phyloP scores from a whole-genome alignment of 1,140 invertebrate species.

The Chrysoperla carnea region DNA sequence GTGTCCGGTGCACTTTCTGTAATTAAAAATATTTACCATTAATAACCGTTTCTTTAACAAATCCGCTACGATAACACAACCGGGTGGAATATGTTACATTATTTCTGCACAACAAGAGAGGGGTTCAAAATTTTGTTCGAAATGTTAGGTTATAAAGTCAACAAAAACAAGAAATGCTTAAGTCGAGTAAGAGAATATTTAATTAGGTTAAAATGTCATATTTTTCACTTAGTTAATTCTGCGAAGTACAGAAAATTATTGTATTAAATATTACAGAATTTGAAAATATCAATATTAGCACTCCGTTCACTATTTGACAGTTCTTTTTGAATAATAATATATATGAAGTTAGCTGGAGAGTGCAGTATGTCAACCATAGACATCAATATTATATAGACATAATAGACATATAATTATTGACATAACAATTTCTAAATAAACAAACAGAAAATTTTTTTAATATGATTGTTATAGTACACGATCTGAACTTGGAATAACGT shows the following conservation, averaged over 20 bases:
- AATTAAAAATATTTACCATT: conserved; percentile 2
- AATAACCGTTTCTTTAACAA: conserved; percentile 2
- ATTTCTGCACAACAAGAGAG: not conserved
- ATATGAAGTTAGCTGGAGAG: too few species aligned
- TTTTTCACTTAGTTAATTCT: too few species aligned
- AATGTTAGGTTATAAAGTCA: not conserved
- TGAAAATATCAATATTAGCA: not conserved
- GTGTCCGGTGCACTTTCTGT: conserved; percentile 16
- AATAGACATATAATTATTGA: too few species aligned
- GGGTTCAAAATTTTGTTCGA: not conserved
- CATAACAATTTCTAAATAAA: too few species aligned
- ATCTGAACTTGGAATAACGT: too few species aligned
- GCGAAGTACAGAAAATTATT: not conserved
- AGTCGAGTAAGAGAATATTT: not conserved
- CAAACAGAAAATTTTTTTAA: too few species aligned
- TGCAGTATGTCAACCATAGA: too few species aligned
- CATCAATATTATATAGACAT: too few species aligned
- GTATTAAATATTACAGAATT: not conserved
- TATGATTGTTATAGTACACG: too few species aligned
- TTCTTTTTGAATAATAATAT: too few species aligned
- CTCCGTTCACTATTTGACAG: too few species aligned
- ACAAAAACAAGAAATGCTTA: not conserved
- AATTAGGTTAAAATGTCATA: not conserved
- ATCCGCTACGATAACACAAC: too few species aligned
- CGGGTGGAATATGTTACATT: not conserved